These are phyloP conservation scores for Apamea epomidion DNA, from an alignment of 2,888 invertebrate genomes.

Conservation along the genomic window DNA sequence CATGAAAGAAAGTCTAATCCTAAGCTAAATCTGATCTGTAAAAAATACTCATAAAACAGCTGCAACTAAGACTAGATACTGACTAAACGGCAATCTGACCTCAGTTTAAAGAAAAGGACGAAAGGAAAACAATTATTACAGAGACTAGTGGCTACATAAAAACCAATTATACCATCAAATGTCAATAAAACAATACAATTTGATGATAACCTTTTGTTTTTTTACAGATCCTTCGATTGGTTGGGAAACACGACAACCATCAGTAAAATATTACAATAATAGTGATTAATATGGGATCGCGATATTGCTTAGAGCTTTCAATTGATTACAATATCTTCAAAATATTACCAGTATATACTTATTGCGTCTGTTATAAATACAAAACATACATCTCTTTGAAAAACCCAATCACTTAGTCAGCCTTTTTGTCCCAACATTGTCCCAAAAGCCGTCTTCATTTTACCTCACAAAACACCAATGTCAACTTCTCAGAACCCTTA, in stretches of 20 bases:
- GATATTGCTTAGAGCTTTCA: background rate
- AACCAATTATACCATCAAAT: background rate
- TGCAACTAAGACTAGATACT: background rate
- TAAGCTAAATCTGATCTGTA: background rate
- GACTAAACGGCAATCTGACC: background rate
- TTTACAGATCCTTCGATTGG: background rate
- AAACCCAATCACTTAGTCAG: slow-evolving; percentile 34
- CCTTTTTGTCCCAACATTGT: slow-evolving; percentile 37
- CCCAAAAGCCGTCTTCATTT: slow-evolving; percentile 39
- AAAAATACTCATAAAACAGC: background rate
- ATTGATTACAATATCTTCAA: background rate
- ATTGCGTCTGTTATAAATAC: background rate
- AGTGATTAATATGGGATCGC: background rate
- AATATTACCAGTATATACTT: background rate
- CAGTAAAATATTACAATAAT: background rate
- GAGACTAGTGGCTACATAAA: background rate
- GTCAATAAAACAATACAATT: background rate
- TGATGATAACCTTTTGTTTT: background rate
- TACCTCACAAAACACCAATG: slow-evolving; percentile 54
- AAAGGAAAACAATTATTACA: background rate
- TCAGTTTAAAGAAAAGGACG: background rate
- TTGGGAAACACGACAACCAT: background rate
- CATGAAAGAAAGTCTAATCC: no score
- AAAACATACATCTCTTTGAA: background rate
- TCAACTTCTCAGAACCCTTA: slow-evolving; percentile 66